Evolutionary conservation across 1,140 invertebrate species (phyloP).

Genomic region (Zaprionus inermis): DNA sequence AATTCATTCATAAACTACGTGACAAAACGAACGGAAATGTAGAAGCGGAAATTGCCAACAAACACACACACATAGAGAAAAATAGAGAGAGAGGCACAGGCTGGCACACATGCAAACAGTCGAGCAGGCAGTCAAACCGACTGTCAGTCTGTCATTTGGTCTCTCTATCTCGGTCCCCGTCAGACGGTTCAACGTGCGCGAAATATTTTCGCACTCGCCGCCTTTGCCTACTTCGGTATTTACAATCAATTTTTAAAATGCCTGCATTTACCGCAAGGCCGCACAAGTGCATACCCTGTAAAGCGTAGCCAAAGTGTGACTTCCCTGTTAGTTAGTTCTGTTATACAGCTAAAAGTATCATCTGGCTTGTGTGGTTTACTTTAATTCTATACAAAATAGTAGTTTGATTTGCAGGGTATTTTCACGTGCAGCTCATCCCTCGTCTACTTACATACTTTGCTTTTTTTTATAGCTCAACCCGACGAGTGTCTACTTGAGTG

Average conservation of each 20-base stretch:
- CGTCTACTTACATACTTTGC: slow-evolving; percentile 10
- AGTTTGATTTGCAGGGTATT: slow-evolving; percentile 20
- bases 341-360: background rate
- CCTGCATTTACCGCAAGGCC: slow-evolving; percentile 27
- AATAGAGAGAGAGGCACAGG: slow-evolving; percentile 6
- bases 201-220: slow-evolving; percentile 66
- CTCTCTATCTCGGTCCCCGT: background rate
- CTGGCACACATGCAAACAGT: slow-evolving; percentile 12
- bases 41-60: slow-evolving; percentile 79
- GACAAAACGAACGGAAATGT: slow-evolving; percentile 82
- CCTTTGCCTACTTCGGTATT: slow-evolving; percentile 49
- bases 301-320: background rate
- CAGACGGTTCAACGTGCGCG: slow-evolving; percentile 53
- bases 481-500: slow-evolving; percentile 56
- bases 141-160: slow-evolving; percentile 28
- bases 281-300: slow-evolving; percentile 31
- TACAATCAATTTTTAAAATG: slow-evolving; percentile 67
- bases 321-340: background rate
- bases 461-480: slow-evolving; percentile 45
- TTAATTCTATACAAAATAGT: background rate
- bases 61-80: slow-evolving; percentile 43
- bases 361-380: too few species aligned
- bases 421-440: background rate
- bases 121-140: background rate
- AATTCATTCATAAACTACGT: slow-evolving; percentile 82